Evolutionary conservation across 2,113 vertebrate genomes (phyloP).

Genomic region (Noturus placidus): DNA sequence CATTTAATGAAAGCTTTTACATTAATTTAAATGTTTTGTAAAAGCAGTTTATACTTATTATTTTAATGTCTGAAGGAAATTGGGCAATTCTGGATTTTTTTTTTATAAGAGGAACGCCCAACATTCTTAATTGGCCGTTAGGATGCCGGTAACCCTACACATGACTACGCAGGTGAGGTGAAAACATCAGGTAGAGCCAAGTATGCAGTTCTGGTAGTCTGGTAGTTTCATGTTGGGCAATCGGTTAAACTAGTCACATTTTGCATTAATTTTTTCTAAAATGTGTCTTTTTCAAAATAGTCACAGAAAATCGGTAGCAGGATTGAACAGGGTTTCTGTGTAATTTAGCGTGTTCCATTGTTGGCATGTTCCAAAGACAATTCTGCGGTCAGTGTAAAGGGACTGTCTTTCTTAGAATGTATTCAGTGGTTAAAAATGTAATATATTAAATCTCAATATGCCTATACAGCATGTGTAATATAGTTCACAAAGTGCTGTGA

Average conservation of each 20-base stretch:
- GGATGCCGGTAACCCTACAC: neutral
- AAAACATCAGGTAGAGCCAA: neutral
- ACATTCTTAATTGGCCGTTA: neutral
- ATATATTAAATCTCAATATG: neutral
- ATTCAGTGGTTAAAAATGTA: neutral
- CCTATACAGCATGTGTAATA: neutral
- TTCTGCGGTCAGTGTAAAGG: neutral
- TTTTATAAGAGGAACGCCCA: neutral
- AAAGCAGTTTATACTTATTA: no score
- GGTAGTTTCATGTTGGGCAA: neutral
- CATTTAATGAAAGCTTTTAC: no score
- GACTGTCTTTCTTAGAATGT: neutral
- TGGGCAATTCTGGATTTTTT: no score
- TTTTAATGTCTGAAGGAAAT: no score
- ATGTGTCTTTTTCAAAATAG: neutral
- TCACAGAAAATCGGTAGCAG: neutral
- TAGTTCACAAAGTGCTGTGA: neutral
- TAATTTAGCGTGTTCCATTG: neutral
- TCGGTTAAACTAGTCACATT: neutral
- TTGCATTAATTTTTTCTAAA: neutral
- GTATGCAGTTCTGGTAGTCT: neutral
- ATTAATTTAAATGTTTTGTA: no score
- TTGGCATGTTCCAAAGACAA: neutral
- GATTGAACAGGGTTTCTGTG: neutral
- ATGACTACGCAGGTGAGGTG: neutral